Conservation (phyloP, 2,888 invertebrate species). For the Galerucella pusilla region DNA sequence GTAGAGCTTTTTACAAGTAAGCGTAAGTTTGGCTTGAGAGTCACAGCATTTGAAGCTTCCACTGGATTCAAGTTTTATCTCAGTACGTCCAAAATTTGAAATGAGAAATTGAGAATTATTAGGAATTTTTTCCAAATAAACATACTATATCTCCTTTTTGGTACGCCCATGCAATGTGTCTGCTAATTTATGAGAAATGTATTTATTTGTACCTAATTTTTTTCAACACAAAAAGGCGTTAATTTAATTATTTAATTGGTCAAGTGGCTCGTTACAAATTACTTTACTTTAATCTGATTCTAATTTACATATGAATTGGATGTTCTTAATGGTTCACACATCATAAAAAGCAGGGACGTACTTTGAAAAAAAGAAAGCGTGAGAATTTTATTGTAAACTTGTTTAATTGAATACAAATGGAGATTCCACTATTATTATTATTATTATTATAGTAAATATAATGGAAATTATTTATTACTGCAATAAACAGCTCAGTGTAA, state of each 20-base stretch:
- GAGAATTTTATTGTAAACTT: slow-evolving; percentile 33
- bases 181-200: slow-evolving; percentile 54
- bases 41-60: too few species aligned
- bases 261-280: slow-evolving; percentile 43
- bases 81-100: too few species aligned
- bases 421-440: background rate
- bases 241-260: slow-evolving; percentile 52
- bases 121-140: too few species aligned
- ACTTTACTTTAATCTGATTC: slow-evolving; percentile 42
- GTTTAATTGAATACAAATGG: slow-evolving; percentile 14
- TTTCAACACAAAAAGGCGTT: slow-evolving; percentile 41
- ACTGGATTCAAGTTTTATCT: too few species aligned
- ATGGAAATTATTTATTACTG: background rate
- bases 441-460: background rate
- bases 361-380: slow-evolving; percentile 6
- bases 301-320: slow-evolving; percentile 46
- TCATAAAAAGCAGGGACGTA: slow-evolving; percentile 31
- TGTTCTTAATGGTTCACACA: slow-evolving; percentile 42
- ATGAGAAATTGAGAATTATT: too few species aligned
- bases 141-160: background rate
- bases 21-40: too few species aligned
- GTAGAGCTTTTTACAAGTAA: too few species aligned
- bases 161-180: slow-evolving; percentile 50
- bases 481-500: background rate
- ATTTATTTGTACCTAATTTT: slow-evolving; percentile 46